Evolutionary conservation across 2,888 invertebrate genomes (phyloP), one percentile per base, ranked within the genome.

Genomic region (Matsumyia berberina): DNA sequence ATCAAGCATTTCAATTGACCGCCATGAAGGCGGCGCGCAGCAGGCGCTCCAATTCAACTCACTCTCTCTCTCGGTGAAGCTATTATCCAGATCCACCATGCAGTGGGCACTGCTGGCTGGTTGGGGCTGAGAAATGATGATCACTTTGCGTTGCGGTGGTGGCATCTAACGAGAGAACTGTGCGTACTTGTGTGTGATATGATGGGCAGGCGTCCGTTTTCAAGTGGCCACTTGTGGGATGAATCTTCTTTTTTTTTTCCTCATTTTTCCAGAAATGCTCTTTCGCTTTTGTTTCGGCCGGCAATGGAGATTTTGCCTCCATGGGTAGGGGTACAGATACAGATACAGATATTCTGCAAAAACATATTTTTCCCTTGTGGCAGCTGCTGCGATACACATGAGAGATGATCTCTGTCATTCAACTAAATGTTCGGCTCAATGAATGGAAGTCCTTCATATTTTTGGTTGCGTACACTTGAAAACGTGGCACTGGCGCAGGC

Each of bases 1-100:
- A 86, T 81, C 76, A 81, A 77, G 86, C 86, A 67, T 81, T 86
- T 86, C 86, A 86, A 86, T 86, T 86, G 81, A 86, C 81, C 86
- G 86, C 70, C 85, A 85, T 70, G 74, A 80, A 80, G 85, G 85
- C 79, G 79, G 64, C 73, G 58, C 83, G 58, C 79, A 60, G 67
- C 67, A 73, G 82, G 78, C 82, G 82, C 82, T 82, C 46, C 66
- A 82, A 44, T 82, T 82, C 39, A n/a, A 42, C 17, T 57, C 46
- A 17, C 73, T 77, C 77, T 64, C 44, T 57, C 57, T 60, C 8
- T 24, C 11, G 8, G 9, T 15, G 17, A 35, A 35, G 64, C 17
- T 12, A 12, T 19, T 24, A 42, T 29, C 11, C 15, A 7, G 1
- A 42, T 29, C 11, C 15, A 7, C 17, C 15, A 51, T 24, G 8